Evolutionary conservation across 2,797 vertebrate species (phyloP).

Genomic region (Sebastes itinus): DNA sequence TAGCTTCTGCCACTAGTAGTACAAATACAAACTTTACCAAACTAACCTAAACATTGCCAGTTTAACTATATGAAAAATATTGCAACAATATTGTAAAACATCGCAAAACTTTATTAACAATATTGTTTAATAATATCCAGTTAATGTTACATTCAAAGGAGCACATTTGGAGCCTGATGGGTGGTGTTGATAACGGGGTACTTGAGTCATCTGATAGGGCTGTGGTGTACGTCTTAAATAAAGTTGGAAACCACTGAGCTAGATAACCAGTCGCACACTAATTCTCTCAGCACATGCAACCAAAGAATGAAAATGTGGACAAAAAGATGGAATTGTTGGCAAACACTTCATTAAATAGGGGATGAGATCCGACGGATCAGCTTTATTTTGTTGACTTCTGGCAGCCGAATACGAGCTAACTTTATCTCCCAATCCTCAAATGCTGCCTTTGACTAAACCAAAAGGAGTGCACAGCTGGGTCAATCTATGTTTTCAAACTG

Average conservation of each 20-base stretch:
- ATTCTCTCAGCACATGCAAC: not conserved
- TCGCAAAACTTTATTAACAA: no score
- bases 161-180: no score
- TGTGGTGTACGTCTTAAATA: not conserved
- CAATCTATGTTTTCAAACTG: conserved; percentile 24
- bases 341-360: not conserved
- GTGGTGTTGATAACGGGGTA: no score
- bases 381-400: not conserved
- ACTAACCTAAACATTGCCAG: not conserved
- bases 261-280: not conserved
- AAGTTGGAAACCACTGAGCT: not conserved
- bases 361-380: not conserved
- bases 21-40: not conserved
- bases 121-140: not conserved
- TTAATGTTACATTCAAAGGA: no score
- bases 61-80: not conserved
- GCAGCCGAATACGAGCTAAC: not conserved
- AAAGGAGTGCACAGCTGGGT: not conserved
- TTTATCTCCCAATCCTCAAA: conserved; percentile 16
- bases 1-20: not conserved
- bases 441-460: conserved; percentile 10
- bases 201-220: not conserved
- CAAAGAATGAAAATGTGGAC: not conserved
- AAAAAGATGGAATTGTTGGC: not conserved
- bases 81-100: no score